Percentiles rank a stretch among this genome's conserved stretches.
These are phyloP conservation scores for Blera fallax DNA, from an alignment of 2,888 invertebrate genomes.

Conservation along the genomic window DNA sequence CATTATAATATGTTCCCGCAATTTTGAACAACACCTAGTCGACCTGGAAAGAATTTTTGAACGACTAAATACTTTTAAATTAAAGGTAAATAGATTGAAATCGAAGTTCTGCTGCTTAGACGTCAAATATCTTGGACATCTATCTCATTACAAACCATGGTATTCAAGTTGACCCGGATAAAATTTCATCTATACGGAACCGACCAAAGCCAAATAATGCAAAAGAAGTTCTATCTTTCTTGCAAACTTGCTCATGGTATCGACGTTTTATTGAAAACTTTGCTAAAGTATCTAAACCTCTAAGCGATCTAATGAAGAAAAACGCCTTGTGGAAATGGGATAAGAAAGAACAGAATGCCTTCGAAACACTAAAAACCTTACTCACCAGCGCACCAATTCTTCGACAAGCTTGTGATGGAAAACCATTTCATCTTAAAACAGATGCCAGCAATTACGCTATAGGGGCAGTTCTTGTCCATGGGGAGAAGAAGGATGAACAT, in stretches of 20 bases:
- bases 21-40: constrained; percentile 67
- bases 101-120: constrained; percentile 57
- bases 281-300: constrained; percentile 73
- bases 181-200: constrained; percentile 68
- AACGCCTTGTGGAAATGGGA: background rate
- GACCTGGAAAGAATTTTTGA: constrained; percentile 42
- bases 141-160: background rate
- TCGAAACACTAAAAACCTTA: background rate
- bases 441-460: too few species aligned
- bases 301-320: constrained; percentile 73
- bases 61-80: background rate
- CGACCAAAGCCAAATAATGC: constrained; percentile 69
- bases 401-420: constrained; percentile 22
- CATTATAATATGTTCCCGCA: constrained; percentile 72
- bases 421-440: constrained; percentile 1
- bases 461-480: constrained; percentile 45
- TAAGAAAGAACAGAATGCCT: background rate
- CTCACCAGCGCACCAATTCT: constrained; percentile 3
- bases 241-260: constrained; percentile 48
- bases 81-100: constrained; percentile 72
- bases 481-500: constrained; percentile 60
- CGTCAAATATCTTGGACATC: constrained; percentile 24
- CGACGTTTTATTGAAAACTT: constrained; percentile 56
- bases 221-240: constrained; percentile 70
- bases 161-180: constrained; percentile 52